Evolutionary conservation across 2,113 vertebrate genomes (phyloP).

Genomic region (Coreoperca whiteheadi): DNA sequence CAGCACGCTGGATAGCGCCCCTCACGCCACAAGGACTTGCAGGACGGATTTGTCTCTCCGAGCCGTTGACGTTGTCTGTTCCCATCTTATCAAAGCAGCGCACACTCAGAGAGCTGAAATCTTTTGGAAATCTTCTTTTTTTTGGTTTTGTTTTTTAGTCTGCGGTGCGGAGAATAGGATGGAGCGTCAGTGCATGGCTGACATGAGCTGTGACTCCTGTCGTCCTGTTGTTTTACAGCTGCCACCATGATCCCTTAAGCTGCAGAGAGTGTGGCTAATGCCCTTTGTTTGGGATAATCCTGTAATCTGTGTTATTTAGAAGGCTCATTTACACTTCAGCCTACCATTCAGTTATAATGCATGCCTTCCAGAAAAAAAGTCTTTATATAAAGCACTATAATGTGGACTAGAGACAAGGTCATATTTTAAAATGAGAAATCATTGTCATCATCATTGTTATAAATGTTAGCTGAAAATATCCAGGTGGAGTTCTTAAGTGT

Average conservation of each 20-base stretch:
- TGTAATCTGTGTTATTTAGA: slow-evolving; percentile 85
- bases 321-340: slow-evolving; percentile 81
- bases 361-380: slow-evolving; percentile 57
- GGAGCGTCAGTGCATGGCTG: slow-evolving; percentile 52
- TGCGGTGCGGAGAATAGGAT: slow-evolving; percentile 40
- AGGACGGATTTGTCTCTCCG: slow-evolving; percentile 60
- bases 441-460: neutral
- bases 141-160: slow-evolving; percentile 62
- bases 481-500: neutral
- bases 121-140: slow-evolving; percentile 63
- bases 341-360: slow-evolving; percentile 67
- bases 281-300: slow-evolving; percentile 88
- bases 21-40: slow-evolving; percentile 54
- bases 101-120: slow-evolving; percentile 47
- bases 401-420: slow-evolving; percentile 40
- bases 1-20: slow-evolving; percentile 87
- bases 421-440: slow-evolving; percentile 2
- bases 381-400: slow-evolving; percentile 35
- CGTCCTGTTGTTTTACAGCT: slow-evolving; percentile 84
- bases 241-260: slow-evolving; percentile 85
- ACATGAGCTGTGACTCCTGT: slow-evolving; percentile 78
- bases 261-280: slow-evolving; percentile 84
- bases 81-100: slow-evolving; percentile 65
- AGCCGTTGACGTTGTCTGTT: slow-evolving; percentile 67
- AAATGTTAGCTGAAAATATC: neutral